These are phyloP conservation scores for Macrotrachela quadricornifera DNA, from an alignment of 1,140 invertebrate genomes.

Conservation along the genomic window DNA sequence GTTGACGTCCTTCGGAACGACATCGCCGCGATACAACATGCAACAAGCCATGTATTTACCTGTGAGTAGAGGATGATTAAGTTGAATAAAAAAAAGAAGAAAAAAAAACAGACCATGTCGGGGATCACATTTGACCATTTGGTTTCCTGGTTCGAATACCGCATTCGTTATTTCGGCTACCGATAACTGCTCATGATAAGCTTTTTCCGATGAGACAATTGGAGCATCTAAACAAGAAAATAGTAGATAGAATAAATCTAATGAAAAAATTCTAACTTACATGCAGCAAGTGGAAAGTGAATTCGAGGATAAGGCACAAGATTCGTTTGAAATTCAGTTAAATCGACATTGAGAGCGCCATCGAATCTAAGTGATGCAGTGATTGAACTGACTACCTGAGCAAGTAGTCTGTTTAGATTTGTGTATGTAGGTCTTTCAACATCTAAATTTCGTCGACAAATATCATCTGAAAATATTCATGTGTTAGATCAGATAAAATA, in stretches of 20 bases:
- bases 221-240: constrained; percentile 20
- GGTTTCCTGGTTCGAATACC: constrained; percentile 63
- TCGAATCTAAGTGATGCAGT: constrained; percentile 41
- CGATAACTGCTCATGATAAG: constrained; percentile 25
- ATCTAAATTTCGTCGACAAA: constrained; percentile 42
- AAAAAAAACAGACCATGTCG: constrained; percentile 19
- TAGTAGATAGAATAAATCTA: constrained; percentile 15
- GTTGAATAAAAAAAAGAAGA: constrained; percentile 23
- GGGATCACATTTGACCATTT: constrained; percentile 74
- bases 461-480: too few species aligned
- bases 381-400: constrained; percentile 14
- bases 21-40: constrained; percentile 20
- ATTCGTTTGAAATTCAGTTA: constrained; percentile 60
- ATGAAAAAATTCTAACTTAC: constrained; percentile 19
- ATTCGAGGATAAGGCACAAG: constrained; percentile 30
- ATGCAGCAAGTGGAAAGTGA: constrained; percentile 22
- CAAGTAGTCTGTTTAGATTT: constrained; percentile 30
- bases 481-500: too few species aligned
- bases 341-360: constrained; percentile 45
- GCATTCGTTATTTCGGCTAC: constrained; percentile 62
- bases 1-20: constrained; percentile 55
- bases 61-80: constrained; percentile 37
- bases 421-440: constrained; percentile 51
- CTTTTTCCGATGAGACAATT: constrained; percentile 22
- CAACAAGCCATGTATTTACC: constrained; percentile 29